Base-by-base conservation (phyloP, 2,888 invertebrate species). In the Tricholauxania praeusta region DNA sequence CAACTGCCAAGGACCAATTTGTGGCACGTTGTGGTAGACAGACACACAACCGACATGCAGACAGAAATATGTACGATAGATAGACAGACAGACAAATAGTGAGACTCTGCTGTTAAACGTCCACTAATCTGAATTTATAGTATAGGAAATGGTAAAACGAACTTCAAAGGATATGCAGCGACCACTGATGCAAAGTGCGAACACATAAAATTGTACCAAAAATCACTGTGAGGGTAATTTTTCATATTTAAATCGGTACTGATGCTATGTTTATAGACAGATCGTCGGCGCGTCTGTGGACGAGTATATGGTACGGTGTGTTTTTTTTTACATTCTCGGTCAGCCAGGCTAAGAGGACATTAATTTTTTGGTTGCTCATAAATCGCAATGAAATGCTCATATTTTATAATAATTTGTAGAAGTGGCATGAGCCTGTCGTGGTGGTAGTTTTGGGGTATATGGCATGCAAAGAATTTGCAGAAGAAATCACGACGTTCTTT, bases 381-480 rank as follows among this genome's bases (percentile, higher is more conserved):
- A 79, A 79, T 79, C 70, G 75, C 72, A 78, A 76, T 76, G 72
- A 76, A 77, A 77, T 71, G 75, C 72, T 74, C 76, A 74, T 78
- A 77, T 75, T 76, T 77, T 74, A 75, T 75, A 76, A 74, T 77
- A 76, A 69, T 48, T 49, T 60, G 60, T 22, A 39, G 66, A 39
- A 28, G 48, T 3, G 12, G 63, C 7, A 59, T 14, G 22, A 59
- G 59, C 5, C 39, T 39, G 22, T 10, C 3, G 7, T 39, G 6
- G 39, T 39, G 39, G 39, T 2, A 10, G 7, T 10, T 3, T 10
- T 39, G 1, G 39, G 10, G 7, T 39, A 39, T 4, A 10, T 39
- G 39, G 39, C 39, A 10, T 1, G 10, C 10, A 10, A 39, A 39
- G 39, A 39, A 10, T 1, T 39, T 39, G 7, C 39, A 39, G 10